A percentile compares a stretch with the other conserved stretches of the same genome.
These are phyloP conservation scores for Athene cunicularia DNA, from an alignment of 2,113 vertebrate species.

Conservation along the genomic window DNA sequence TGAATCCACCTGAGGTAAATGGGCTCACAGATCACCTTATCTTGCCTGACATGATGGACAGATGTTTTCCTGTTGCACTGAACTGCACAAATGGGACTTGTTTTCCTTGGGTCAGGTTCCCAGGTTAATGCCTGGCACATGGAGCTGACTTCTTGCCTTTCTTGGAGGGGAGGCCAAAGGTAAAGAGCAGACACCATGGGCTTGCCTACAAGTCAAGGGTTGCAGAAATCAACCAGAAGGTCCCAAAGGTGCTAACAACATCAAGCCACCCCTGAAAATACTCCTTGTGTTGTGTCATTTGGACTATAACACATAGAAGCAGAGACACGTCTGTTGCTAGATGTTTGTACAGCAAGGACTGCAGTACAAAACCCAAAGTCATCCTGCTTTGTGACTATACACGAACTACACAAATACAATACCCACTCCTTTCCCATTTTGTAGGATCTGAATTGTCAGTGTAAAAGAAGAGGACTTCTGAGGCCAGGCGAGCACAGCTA, in stretches of 20 bases:
- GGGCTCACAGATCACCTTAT: slow-evolving; percentile 50
- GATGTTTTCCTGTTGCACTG: slow-evolving; percentile 18
- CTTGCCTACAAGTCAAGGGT: background rate
- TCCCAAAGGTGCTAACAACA: background rate
- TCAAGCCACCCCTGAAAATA: background rate
- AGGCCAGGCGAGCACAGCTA: background rate
- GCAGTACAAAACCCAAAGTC: background rate
- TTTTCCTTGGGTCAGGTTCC: background rate
- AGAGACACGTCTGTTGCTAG: background rate
- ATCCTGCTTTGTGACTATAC: background rate
- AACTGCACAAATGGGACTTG: slow-evolving; percentile 27
- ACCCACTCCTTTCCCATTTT: background rate
- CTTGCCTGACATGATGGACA: background rate
- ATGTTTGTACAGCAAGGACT: background rate
- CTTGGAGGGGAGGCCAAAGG: background rate
- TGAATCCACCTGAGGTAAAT: slow-evolving; percentile 45
- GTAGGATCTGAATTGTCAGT: background rate
- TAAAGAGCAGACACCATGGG: background rate
- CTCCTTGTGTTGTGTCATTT: background rate
- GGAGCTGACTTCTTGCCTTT: background rate
- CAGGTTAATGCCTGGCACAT: slow-evolving; percentile 8
- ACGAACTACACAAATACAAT: background rate
- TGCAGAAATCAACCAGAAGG: background rate
- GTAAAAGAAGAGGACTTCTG: background rate
- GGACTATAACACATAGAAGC: background rate